Evolutionary conservation across 2,797 vertebrate genomes (phyloP), one percentile per base, ranked within the genome.

Genomic region (Echeneis naucrates): DNA sequence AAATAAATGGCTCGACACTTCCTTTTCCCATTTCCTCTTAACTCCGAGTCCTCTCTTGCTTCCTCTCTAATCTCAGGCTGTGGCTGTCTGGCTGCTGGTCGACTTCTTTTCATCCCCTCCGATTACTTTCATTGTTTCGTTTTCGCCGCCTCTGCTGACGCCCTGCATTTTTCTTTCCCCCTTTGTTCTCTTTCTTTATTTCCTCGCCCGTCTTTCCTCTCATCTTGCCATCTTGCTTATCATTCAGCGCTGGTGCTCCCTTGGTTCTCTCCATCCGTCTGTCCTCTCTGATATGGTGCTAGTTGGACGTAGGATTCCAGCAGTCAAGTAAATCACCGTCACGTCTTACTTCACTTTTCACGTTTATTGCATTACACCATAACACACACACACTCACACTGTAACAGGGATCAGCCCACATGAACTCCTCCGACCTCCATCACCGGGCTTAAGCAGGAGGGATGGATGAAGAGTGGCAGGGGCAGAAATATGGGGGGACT

Each of bases 51-150:
- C 48, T 76, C 45, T 62, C 68, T 61, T 50, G 52, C 76, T 78
- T 74, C 69, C 62, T 80, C 79, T 89, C 71, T 90, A 86, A 89
- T 91, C 88, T 87, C 61, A 62, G 37, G 48, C 72, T 71, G 50
- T 59, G 72, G 58, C 72, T 76, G 56, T 81, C 61, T 77, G 62
- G 35, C 63, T 86, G 87, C 80, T 82, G 84, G 81, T 82, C 55
- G 79, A 62, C 63, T 79, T 71, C 62, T 81, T 84, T 84, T 75
- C 78, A 75, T 71, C 50, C 63, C 42, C 38, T 57, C 63, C 61
- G 73, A 68, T 86, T 77, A 70, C 80, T 71, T 75, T 74, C 70
- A 66, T 82, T 61, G 74, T 83, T 85, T 78, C 64, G 48, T 56
- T 54, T 72, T 67, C 45, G 33, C 16, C 40, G 44, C 35, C 14